Evolutionary conservation across 2,113 vertebrate genomes (phyloP), one percentile per base, ranked within the genome.

Genomic region (Chitala chitala): DNA sequence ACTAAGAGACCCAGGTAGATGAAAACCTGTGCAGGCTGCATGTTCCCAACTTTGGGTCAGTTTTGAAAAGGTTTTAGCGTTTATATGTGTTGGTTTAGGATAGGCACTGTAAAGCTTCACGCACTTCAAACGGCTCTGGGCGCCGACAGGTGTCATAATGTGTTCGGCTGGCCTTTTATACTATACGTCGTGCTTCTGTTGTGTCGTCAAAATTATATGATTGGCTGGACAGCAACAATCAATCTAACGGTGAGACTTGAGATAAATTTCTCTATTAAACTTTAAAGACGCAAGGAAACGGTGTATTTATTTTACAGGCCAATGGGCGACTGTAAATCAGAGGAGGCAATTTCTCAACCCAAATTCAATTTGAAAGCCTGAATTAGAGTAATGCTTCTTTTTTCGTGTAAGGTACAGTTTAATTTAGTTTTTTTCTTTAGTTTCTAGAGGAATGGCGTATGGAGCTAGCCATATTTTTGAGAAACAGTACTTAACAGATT

Each of bases 191-290:
- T 88, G 91, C 90, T 92, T 92, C 90, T 92, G 76, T 87, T 91
- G 86, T 95, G 94, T 94, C 94, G 93, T 95, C 94, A 90, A 91
- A 91, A 92, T 83, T 86, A 91, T 79, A 91, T 80, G 94, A 98
- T 99, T 99, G 96, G 96, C 92, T 95, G 91, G 86, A 89, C 86
- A 89, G 88, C 92, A 92, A 95, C 94, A 94, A 95, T 94, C 94
- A 94, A 94, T 94, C 91, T 93, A 86, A 88, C 91, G 91, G 93
- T 94, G 91, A 92, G 92, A 90, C 90, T 87, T 89, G 90, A 91
- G 89, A 91, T 84, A 84, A 88, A 91, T 83, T 84, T 90, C 89
- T 88, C 86, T 84, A 89, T 93, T 91, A 92, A 90, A 87, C 81
- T 83, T 78, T 86, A 84, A 77, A 81, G 85, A 84, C 82, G 79